A percentile compares a stretch with the other conserved stretches of the same genome.
Conservation (phyloP, 2,113 vertebrate genomes). For the Anhinga rufa region DNA sequence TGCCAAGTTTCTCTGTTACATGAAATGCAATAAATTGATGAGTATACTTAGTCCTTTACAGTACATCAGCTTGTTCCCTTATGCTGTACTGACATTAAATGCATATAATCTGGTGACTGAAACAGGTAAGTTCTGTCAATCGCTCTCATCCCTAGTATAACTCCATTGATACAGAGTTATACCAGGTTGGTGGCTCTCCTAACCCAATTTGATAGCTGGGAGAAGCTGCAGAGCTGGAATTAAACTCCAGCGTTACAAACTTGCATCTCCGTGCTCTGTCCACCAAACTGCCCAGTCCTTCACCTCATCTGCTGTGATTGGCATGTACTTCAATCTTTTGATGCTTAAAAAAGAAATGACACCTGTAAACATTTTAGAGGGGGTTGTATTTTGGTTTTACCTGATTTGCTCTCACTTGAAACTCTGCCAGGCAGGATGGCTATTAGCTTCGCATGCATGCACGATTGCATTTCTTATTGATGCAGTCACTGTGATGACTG, state of each 20-base stretch:
- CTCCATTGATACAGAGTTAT: background rate
- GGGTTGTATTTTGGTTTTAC: background rate
- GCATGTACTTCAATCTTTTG: background rate
- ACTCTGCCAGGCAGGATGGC: background rate
- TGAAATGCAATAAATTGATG: background rate
- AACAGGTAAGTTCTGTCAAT: background rate
- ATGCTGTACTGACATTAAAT: background rate
- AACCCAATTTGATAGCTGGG: background rate
- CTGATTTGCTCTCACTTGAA: background rate
- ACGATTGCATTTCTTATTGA: background rate
- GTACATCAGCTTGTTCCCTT: background rate
- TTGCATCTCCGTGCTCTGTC: fast-evolving
- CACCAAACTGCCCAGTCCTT: background rate
- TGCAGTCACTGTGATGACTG: background rate
- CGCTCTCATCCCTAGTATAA: background rate
- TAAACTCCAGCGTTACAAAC: background rate
- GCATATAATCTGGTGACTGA: background rate
- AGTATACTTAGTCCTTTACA: background rate
- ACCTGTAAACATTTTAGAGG: background rate
- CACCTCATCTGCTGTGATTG: background rate
- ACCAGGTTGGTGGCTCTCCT: background rate
- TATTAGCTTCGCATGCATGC: background rate
- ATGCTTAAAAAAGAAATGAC: background rate
- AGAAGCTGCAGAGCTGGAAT: background rate
- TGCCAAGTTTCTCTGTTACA: background rate